Conservation (phyloP, 1,140 invertebrate species). For the Himalopsyche phryganea region DNA sequence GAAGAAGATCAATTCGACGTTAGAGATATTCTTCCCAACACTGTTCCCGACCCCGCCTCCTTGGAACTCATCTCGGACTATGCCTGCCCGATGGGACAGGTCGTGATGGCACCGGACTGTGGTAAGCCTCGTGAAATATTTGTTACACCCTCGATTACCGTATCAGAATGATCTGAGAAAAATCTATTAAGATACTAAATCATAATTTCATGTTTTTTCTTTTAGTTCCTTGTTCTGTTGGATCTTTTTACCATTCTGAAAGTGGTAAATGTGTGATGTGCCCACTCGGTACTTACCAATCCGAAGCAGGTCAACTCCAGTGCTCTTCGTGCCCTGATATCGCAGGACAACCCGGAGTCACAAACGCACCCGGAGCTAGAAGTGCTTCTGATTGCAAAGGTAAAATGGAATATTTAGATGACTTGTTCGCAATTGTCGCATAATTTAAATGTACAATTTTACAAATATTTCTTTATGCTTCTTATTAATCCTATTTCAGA, state of each 20-base stretch:
- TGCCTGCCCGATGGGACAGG: conserved; percentile 88
- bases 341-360: conserved; percentile 81
- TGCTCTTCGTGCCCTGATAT: conserved; percentile 86
- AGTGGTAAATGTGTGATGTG: conserved; percentile 79
- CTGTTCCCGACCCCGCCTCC: conserved; percentile 87
- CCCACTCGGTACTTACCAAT: conserved; percentile 88
- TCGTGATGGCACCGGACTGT: conserved; percentile 87
- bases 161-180: no score
- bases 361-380: conserved; percentile 78
- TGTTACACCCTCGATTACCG: no score
- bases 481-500: no score
- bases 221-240: conserved; percentile 89
- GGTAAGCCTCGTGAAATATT: no score
- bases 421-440: no score
- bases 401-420: conserved; percentile 36
- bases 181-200: no score
- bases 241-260: conserved; percentile 78
- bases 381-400: conserved; percentile 87
- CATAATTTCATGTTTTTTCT: no score
- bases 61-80: conserved; percentile 83
- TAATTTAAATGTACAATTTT: no score
- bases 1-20: conserved; percentile 93
- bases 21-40: conserved; percentile 89
- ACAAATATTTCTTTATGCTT: no score
- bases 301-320: conserved; percentile 83